Base-by-base conservation (phyloP, 2,797 vertebrate genomes). In the Mus minutoides region DNA sequence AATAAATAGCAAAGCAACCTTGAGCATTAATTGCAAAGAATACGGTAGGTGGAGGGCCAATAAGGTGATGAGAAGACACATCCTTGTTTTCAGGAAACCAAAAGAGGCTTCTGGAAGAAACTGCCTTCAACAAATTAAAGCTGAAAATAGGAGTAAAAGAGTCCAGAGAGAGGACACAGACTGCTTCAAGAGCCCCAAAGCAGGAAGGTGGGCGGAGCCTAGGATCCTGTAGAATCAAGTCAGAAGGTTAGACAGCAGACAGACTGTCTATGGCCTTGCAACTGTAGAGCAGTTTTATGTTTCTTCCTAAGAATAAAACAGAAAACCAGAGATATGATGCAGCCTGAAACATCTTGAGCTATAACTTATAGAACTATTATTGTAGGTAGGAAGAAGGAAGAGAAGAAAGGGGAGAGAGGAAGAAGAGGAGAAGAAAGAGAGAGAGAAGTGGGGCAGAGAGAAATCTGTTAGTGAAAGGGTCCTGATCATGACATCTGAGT, bases 301-400 rank as follows among this genome's bases (percentile, higher is more conserved):
- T 89, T 85, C 43, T 77, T 37, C 43, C 3, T 79, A 60, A 89
- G 19, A 84, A 90, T 52, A 69, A 86, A 83, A 5, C 8, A 91
- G 34, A 60, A 9, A 60, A 84, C 46, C 0, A 49, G 11, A 31
- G 3, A 22, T 46, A 77, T 31, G 16, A 52, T 71, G 0, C 24
- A 86, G 16, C 21, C 1, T 62, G 34, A 87, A 80, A 58, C 43
- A 86, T 11, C 83, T 75, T 82, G 77, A 97, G 67, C 69, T 71
- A 43, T 22, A 79, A 94, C 78, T 71, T 83, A 4, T 14, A 87
- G 34, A 86, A 56, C 40, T 85, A 56, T 1, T 83, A 2, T 17
- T 62, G 5, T 60, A 7, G 40, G 24, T n/a, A 6, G 0, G 4
- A 17, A 84, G 34, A 37, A 31, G 3, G 17, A 76, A 43, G 52